Evolutionary conservation across 2,888 invertebrate genomes (phyloP), one percentile per base, ranked within the genome.

Genomic region (Bellardia pandia): DNA sequence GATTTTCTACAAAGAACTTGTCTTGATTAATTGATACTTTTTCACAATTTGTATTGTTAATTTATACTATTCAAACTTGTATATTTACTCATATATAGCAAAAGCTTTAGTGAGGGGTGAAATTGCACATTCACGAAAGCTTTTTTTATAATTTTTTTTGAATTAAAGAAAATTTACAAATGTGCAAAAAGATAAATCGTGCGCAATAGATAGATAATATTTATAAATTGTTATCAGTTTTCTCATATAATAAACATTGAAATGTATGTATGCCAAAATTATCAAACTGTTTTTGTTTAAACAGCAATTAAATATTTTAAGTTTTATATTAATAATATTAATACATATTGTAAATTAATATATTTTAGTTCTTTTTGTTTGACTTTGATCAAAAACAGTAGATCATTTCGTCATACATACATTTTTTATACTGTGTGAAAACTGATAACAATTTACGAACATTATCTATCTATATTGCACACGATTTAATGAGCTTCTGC

Each of bases 161-260:
- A 60, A 45, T 45, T 45, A 45, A 51, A 69, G 4, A 69, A 69
- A 69, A 69, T 51, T 33, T 30, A 33, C 13, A 69, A 23, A 30
- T 74, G 37, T 74, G 45, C 11, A 60, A 11, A 60, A 76, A 60
- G n/a, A 30, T 30, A 62, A 48, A 23, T 40, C 79, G 82, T 82
- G 82, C n/a, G 82, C 82, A 75, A 58, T 37, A 60, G 51, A 75
- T 75, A 68, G 30, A 16, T 42, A 60, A 74, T 1, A 11, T n/a
- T 11, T 3, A 4, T 14, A 53, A 33, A 45, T 30, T 16, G 6
- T 66, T 66, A 68, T 45, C 40, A 45, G 23, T 37, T 45, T 58
- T 14, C 6, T 0, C 11, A 16, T 7, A 7, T 6, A 13, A 72
- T 16, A 56, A 13, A 3, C 16, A 23, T 2, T 13, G 4, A n/a